Base-by-base conservation (phyloP, 2,797 vertebrate genomes). In the Onychomys torridus region DNA sequence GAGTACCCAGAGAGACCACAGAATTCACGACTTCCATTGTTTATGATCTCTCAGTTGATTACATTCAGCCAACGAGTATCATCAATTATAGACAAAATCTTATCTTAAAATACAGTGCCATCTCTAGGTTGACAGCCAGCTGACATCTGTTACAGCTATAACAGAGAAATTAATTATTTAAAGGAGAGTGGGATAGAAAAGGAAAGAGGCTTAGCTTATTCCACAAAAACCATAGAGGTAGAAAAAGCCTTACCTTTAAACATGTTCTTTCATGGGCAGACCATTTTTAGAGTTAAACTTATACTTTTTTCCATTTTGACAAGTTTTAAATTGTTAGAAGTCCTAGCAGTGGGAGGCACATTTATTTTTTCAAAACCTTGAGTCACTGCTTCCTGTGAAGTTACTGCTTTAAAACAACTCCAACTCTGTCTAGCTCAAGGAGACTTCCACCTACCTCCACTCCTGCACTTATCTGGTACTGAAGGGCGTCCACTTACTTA, bases 91-190 rank as follows among this genome's bases (percentile, higher is more conserved):
- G 40, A 93, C 82, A 89, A 92, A 27, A 4, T 46, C 69, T 97
- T 93, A n/a, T 69, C 27, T 95, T 97, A 73, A 93, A 73, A 91
- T 93, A 92, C 14, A 34, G 95, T 92, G 25, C 71, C 46, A 59
- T 92, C 27, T 90, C 65, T 94, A 65, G 52, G 25, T 75, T 97
- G 90, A 90, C 19, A 85, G 65, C 32, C 52, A 96, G 16, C 19
- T 75, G 71, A 69, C 73, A 87, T 78, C 34, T 89, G 75, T 93
- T 84, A 67, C 16, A 40, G 40, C 52, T 83, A 88, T 89, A 91
- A 77, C n/a, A 95, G 21, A 65, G 73, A 89, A 89, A 81, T 91
- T 83, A 96, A 77, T 94, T 97, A 82, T 75, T 97, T 95, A 23
- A 77, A 90, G 81, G 13, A 2, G 6, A 29, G 7, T 69, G 3